Conservation (phyloP, 1,140 invertebrate genomes). For the Anthonomus grandis region DNA sequence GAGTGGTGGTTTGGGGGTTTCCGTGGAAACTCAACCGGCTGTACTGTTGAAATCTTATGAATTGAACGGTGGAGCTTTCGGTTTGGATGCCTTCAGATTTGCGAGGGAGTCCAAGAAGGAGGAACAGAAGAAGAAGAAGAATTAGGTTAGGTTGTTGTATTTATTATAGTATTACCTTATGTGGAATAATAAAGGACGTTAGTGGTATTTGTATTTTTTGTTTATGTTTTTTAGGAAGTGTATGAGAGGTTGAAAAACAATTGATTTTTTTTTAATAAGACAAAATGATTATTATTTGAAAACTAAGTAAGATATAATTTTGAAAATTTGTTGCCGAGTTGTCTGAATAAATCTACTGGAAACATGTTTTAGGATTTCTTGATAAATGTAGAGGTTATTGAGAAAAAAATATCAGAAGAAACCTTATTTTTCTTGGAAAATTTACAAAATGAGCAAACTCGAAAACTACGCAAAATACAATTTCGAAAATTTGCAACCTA, state of each 20-base stretch:
- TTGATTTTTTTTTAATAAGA: neutral
- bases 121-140: conserved; percentile 1
- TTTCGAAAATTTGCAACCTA: too few species aligned
- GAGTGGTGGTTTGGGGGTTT: neutral
- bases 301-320: too few species aligned
- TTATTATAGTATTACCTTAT: neutral
- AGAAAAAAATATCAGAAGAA: too few species aligned
- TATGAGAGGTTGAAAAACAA: neutral
- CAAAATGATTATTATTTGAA: too few species aligned
- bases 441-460: too few species aligned
- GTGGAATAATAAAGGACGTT: neutral
- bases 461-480: too few species aligned
- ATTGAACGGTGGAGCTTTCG: neutral
- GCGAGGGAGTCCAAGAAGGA: conserved; percentile 10
- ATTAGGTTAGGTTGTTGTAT: neutral
- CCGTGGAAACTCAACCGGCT: conserved; percentile 4
- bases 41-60: neutral
- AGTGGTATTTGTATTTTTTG: neutral
- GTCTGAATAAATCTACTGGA: too few species aligned
- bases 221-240: neutral
- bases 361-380: too few species aligned
- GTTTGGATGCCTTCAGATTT: conserved; percentile 1
- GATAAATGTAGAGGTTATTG: too few species aligned
- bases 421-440: too few species aligned
- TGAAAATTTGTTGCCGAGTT: too few species aligned